Evolutionary conservation across 1,140 invertebrate genomes (phyloP).

Genomic region (Bombyx mori): ASM3026992v2 NC_085125.1:1124001-1124500

Average conservation of each 20-base stretch:
- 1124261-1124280: slow-evolving; percentile 31
- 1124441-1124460: slow-evolving; percentile 35
- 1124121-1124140: no score
- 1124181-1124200: slow-evolving; percentile 55
- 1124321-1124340: slow-evolving; percentile 22
- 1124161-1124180: slow-evolving; percentile 70
- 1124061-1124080: no score
- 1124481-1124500: not conserved
- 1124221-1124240: slow-evolving; percentile 47
- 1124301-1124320: not conserved
- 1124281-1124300: slow-evolving; percentile 10
- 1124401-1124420: slow-evolving; percentile 72
- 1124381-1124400: slow-evolving; percentile 68
- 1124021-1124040: no score
- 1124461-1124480: slow-evolving; percentile 51
- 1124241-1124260: slow-evolving; percentile 29
- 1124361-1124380: slow-evolving; percentile 20
- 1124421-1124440: slow-evolving; percentile 66
- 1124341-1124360: slow-evolving; percentile 17
- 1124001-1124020: no score
- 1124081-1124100: no score
- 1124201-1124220: slow-evolving; percentile 37
- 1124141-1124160: slow-evolving; percentile 67
- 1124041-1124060: no score
- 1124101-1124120: no score